Conservation (phyloP, 2,797 vertebrate genomes). For the Dicrostonyx torquatus region DNA sequence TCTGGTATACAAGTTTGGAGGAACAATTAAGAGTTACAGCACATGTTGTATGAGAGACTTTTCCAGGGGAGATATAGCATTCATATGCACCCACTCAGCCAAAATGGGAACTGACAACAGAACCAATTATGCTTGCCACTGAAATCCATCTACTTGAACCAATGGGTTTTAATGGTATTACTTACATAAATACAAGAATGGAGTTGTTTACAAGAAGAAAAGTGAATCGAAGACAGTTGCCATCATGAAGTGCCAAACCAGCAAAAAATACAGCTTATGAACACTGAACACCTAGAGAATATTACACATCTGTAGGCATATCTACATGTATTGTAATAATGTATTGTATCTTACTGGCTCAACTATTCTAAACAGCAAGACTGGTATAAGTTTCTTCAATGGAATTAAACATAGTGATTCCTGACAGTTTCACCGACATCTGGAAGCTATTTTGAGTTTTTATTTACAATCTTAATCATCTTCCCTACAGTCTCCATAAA, state of each 20-base stretch:
- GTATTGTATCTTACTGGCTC: neutral
- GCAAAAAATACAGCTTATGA: neutral
- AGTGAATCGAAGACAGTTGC: neutral
- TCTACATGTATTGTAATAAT: neutral
- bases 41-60: neutral
- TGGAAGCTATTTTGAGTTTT: neutral
- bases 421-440: neutral
- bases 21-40: neutral
- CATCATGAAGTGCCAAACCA: neutral
- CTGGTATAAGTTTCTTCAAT: neutral
- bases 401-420: neutral
- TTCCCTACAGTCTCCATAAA: neutral
- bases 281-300: neutral
- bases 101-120: neutral
- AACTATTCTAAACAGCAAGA: neutral
- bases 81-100: neutral
- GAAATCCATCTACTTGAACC: neutral
- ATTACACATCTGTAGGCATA: neutral
- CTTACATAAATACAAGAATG: neutral
- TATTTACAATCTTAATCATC: neutral
- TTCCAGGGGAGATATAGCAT: neutral
- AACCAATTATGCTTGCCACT: neutral
- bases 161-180: neutral
- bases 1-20: neutral
- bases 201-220: neutral